A percentile compares a stretch with the other conserved stretches of the same genome.
phyloP scores from a whole-genome alignment of 2,888 invertebrate genomes.

The Drosophila macrospina region DNA sequence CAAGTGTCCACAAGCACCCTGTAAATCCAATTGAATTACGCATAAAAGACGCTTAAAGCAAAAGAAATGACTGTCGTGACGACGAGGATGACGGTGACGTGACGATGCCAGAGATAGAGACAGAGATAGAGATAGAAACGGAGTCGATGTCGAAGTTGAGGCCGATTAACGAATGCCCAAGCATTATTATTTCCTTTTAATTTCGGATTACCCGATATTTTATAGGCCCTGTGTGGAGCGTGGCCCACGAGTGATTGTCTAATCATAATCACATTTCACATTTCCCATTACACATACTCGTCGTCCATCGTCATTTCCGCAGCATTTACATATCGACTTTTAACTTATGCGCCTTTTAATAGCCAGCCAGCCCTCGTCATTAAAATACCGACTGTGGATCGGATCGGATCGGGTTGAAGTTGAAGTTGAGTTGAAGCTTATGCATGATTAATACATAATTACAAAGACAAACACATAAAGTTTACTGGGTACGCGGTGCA shows the following conservation, averaged over 20 bases:
- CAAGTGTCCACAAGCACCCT: slow-evolving; percentile 79
- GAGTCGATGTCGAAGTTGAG: slow-evolving; percentile 13
- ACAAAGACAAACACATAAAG: slow-evolving; percentile 77
- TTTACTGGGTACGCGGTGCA: slow-evolving; percentile 23
- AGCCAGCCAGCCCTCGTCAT: slow-evolving; percentile 33
- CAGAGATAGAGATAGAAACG: background rate
- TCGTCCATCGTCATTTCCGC: slow-evolving; percentile 61
- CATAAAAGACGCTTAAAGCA: slow-evolving; percentile 77
- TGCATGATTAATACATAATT: slow-evolving; percentile 81
- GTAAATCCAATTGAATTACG: slow-evolving; percentile 79
- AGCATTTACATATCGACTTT: slow-evolving; percentile 71
- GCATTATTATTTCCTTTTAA: slow-evolving; percentile 72
- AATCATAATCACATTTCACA: slow-evolving; percentile 73
- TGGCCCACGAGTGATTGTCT: slow-evolving; percentile 32
- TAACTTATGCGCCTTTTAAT: slow-evolving; percentile 56
- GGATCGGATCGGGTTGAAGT: too few relatives aligned
- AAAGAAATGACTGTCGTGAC: slow-evolving; percentile 69
- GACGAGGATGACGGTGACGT: slow-evolving; percentile 38
- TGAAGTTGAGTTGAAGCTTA: slow-evolving; percentile 60
- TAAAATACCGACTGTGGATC: slow-evolving; percentile 33
- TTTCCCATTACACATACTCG: too few relatives aligned
- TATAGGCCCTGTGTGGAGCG: slow-evolving; percentile 47
- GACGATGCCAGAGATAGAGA: background rate
- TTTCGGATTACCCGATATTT: slow-evolving; percentile 72
- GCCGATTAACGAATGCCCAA: slow-evolving; percentile 40